Percentiles rank a stretch among this genome's conserved stretches.
These are phyloP conservation scores for Mormyrus hasselquistii DNA, from an alignment of 2,797 vertebrate species.

Conservation along the genomic window DNA sequence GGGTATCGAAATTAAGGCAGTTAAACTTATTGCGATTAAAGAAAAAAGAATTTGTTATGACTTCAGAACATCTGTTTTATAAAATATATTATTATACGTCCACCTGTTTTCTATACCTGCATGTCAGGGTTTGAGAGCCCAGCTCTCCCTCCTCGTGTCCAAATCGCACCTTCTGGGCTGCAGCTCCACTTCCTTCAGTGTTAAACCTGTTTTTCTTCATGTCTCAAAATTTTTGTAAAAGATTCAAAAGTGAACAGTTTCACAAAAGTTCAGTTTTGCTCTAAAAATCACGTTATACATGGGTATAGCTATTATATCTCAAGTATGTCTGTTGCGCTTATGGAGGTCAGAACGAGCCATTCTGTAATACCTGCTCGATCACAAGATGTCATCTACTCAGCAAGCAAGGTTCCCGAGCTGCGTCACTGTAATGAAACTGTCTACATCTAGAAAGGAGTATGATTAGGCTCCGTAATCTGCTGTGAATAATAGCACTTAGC, in stretches of 20 bases:
- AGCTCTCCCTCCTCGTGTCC: neutral
- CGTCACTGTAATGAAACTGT: neutral
- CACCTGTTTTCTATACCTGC: neutral
- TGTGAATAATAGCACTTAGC: neutral
- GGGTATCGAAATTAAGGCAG: neutral
- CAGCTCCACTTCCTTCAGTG: no score
- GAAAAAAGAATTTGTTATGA: neutral
- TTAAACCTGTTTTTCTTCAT: neutral
- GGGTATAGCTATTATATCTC: neutral
- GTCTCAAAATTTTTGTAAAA: neutral
- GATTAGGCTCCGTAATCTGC: neutral
- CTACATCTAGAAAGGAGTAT: neutral
- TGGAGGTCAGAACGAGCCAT: neutral
- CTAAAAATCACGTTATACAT: neutral
- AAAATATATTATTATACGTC: neutral
- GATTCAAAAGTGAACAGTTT: neutral
- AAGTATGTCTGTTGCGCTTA: neutral
- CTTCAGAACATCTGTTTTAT: neutral
- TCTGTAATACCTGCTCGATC: neutral
- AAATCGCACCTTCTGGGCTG: neutral
- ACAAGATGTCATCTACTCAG: neutral
- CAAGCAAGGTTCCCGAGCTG: neutral
- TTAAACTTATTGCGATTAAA: neutral
- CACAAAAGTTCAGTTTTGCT: neutral
- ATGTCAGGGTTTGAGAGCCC: neutral